A percentile compares a stretch with the other conserved stretches of the same genome.
Conservation (phyloP, 2,888 invertebrate species). For the Luperina testacea region DNA sequence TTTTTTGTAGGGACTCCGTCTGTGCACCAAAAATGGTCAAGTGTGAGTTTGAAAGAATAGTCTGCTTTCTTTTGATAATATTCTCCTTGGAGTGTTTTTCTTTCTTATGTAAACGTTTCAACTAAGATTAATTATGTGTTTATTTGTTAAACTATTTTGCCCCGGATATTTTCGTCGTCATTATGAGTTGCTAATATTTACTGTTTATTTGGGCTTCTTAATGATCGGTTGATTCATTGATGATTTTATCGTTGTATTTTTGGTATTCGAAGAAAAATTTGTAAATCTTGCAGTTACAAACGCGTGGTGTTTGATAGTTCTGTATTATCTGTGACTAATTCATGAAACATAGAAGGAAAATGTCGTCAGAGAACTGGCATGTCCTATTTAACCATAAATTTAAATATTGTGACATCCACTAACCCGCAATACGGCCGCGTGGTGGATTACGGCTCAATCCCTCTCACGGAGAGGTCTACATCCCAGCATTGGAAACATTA, state of each 20-base stretch:
- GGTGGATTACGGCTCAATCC: no score
- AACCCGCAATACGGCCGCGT: no score
- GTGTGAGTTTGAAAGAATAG: conserved; percentile 45
- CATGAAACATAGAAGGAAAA: neutral
- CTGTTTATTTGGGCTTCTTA: neutral
- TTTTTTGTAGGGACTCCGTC: conserved; percentile 41
- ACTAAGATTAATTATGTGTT: neutral
- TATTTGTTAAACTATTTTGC: conserved; percentile 6
- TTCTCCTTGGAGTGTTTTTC: neutral
- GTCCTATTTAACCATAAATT: no score
- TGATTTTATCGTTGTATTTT: neutral
- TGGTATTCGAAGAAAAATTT: neutral
- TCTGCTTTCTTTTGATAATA: conserved; percentile 10
- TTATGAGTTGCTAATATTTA: neutral
- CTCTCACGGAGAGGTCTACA: no score
- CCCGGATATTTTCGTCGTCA: neutral
- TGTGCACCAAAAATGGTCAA: conserved; percentile 50
- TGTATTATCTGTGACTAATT: neutral
- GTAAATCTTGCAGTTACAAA: neutral
- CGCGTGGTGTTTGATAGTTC: neutral
- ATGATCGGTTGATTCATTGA: neutral
- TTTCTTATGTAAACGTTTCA: neutral
- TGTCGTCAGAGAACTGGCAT: no score
- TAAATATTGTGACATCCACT: no score
- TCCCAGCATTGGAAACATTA: no score